phyloP scores from a whole-genome alignment of 2,797 vertebrate genomes.

The Pogonophryne albipinna region DNA sequence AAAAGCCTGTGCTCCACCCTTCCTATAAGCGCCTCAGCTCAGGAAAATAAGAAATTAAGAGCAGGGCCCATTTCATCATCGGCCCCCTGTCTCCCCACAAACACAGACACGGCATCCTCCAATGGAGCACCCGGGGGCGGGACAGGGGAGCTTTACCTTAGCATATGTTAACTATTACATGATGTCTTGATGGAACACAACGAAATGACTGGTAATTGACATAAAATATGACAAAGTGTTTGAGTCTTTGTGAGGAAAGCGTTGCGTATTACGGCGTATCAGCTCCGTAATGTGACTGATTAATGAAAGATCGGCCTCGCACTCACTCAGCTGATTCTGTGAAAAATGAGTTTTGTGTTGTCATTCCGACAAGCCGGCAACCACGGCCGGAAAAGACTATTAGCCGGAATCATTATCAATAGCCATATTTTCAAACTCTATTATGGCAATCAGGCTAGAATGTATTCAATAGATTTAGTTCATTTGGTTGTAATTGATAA shows the following conservation, averaged over 20 bases:
- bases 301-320: slow-evolving; percentile 98
- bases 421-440: slow-evolving; percentile 99
- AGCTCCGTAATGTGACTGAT: slow-evolving; percentile 98
- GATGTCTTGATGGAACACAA: slow-evolving; percentile 98
- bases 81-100: slow-evolving; percentile 81
- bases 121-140: slow-evolving; percentile 89
- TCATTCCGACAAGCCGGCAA: slow-evolving; percentile 96
- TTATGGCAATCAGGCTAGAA: slow-evolving; percentile 99
- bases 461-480: slow-evolving; percentile 99
- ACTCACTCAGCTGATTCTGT: slow-evolving; percentile 95
- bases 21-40: slow-evolving; percentile 90
- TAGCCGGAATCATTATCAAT: slow-evolving; percentile 99
- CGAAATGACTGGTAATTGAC: slow-evolving; percentile 99
- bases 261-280: slow-evolving; percentile 95
- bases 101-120: slow-evolving; percentile 81
- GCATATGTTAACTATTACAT: slow-evolving; percentile 99
- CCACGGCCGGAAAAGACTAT: slow-evolving; percentile 99
- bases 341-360: slow-evolving; percentile 99
- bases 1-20: slow-evolving; percentile 89
- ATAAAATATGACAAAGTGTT: slow-evolving; percentile 99
- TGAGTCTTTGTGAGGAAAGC: slow-evolving; percentile 98
- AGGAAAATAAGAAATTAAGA: slow-evolving; percentile 96
- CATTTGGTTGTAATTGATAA: slow-evolving; percentile 99
- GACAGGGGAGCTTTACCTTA: slow-evolving; percentile 93
- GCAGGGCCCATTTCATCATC: slow-evolving; percentile 92